These are phyloP conservation scores for Wasmannia auropunctata DNA, from an alignment of 1,140 invertebrate genomes.

Conservation along the genomic window DNA sequence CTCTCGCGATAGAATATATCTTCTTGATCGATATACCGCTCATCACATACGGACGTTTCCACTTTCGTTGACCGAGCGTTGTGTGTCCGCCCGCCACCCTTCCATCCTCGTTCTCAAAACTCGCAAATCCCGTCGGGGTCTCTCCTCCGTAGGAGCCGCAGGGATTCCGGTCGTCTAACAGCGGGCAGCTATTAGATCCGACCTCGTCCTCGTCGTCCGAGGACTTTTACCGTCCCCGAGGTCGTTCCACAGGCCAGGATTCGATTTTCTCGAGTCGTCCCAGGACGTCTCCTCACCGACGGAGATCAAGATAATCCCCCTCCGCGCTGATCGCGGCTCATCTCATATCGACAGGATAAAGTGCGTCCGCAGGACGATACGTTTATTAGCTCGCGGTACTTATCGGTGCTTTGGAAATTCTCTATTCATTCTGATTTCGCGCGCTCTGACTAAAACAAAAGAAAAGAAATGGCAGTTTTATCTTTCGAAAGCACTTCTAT, in stretches of 20 bases:
- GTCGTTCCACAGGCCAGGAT: conserved; percentile 31
- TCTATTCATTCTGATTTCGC: background rate
- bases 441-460: background rate
- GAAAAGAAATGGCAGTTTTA: background rate
- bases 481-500: background rate
- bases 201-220: conserved; percentile 21
- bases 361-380: conserved; percentile 27
- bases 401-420: background rate
- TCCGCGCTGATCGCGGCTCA: conserved; percentile 57
- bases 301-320: conserved; percentile 66
- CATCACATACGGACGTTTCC: background rate
- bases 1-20: background rate
- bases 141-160: conserved; percentile 51
- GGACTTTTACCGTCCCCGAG: conserved; percentile 58
- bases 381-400: conserved; percentile 26
- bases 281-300: conserved; percentile 7
- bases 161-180: conserved; percentile 64
- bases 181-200: conserved; percentile 69
- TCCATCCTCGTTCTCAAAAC: background rate
- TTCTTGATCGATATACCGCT: background rate
- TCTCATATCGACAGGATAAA: conserved; percentile 30
- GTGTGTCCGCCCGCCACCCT: conserved; percentile 11
- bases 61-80: conserved; percentile 45
- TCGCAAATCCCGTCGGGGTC: conserved; percentile 59
- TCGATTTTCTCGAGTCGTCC: conserved; percentile 65